Base-by-base conservation (phyloP, 2,113 vertebrate genomes). In the Cepphus grylle region DNA sequence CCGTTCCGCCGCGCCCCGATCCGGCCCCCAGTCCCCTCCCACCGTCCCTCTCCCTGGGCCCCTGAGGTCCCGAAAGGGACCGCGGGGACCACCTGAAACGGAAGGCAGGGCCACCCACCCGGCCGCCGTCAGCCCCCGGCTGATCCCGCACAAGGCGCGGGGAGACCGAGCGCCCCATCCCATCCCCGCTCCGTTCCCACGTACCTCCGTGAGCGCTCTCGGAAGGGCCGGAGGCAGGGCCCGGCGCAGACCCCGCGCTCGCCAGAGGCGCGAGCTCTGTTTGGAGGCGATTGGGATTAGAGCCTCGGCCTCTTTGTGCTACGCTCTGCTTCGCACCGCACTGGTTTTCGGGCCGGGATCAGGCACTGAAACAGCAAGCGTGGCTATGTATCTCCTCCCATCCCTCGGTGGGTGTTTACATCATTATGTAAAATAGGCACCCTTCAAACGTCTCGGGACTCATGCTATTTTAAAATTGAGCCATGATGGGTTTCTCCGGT, bases 31-130 rank as follows among this genome's bases (percentile, higher is more conserved):
- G 56, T 94, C 93, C 81, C 94, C 96, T 95, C 96, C 96, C 93
- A 86, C 92, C 61, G 58, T 43, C 96, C 97, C 98, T 96, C 87
- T 97, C 90, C 95, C 86, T 93, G 94, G 97, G 97, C 97, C 97
- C 95, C 97, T 93, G 95, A 95, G 96, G 97, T 97, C 97, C 96
- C 96, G 93, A 91, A 93, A 94, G 94, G 96, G 95, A 94, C 94
- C 69, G 70, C 86, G 81, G 93, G 93, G 97, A 98, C 97, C 98
- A 97, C 98, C 97, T 98, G 96, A 98, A 98, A 91, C 92, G 90
- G 93, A 93, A 90, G 88, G 73, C 93, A 67, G 90, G 98, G 97
- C 97, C 98, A 98, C 98, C 98, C 97, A 98, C 97, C 62, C 96
- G 86, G 76, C 97, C 93, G 95, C 96, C 90, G 94, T 83, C 90